phyloP scores from a whole-genome alignment of 2,113 vertebrate genomes.

The Bos indicus region DNA sequence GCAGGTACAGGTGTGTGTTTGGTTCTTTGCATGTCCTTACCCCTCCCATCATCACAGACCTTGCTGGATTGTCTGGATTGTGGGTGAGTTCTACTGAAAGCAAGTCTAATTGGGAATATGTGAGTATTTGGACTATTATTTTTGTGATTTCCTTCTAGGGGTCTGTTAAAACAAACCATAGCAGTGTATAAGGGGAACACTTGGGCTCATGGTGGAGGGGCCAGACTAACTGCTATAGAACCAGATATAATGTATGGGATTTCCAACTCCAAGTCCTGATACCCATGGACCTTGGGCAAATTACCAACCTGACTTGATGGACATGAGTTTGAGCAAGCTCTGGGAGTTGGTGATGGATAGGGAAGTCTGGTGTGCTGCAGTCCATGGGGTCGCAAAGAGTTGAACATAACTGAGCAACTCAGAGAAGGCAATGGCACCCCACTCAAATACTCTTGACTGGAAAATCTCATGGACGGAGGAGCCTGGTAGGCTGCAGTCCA shows the following conservation, averaged over 20 bases:
- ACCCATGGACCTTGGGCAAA: neutral
- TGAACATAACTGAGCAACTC: neutral
- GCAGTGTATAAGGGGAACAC: neutral
- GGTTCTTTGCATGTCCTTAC: neutral
- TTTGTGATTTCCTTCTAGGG: neutral
- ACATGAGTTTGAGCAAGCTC: neutral
- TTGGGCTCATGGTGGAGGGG: accelerated
- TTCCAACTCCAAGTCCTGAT: too few relatives aligned
- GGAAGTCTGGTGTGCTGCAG: neutral
- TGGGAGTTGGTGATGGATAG: neutral
- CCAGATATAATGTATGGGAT: neutral
- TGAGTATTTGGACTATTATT: neutral
- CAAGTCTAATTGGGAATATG: neutral
- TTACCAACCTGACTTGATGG: neutral
- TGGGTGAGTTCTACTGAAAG: neutral
- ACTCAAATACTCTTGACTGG: too few relatives aligned
- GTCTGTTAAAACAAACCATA: neutral
- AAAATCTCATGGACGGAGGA: too few relatives aligned
- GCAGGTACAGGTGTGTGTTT: neutral
- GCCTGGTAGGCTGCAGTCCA: too few relatives aligned
- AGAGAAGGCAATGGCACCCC: too few relatives aligned
- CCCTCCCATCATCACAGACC: neutral
- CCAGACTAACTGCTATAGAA: neutral
- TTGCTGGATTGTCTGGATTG: neutral
- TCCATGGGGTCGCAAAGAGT: neutral